phyloP scores from a whole-genome alignment of 37 sponge, comb jelly and placozoan genomes.

The Axinella damicornis region DNA sequence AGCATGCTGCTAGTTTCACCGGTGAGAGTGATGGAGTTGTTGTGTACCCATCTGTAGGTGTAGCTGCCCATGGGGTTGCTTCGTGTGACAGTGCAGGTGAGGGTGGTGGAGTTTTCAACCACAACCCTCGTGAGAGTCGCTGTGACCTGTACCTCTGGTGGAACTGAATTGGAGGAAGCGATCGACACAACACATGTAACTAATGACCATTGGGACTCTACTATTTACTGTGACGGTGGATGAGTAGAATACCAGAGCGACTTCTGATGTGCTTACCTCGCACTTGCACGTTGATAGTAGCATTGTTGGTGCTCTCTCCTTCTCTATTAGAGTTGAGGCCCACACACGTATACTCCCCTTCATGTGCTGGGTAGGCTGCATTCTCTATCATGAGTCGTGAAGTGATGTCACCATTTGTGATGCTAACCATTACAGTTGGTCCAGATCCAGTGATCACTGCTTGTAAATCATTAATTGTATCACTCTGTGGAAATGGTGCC shows the following conservation, averaged over 20 bases:
- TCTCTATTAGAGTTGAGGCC: constrained; percentile 3
- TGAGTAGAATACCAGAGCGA: too few species aligned
- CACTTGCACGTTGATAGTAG: constrained; percentile 55
- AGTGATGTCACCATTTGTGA: not conserved
- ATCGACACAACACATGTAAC: too few species aligned
- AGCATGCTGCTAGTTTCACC: too few species aligned
- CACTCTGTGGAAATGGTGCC: not conserved
- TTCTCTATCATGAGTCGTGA: constrained; percentile 25
- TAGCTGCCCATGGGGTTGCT: not conserved
- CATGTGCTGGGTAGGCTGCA: constrained; percentile 29
- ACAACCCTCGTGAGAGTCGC: too few species aligned
- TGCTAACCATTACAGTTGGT: too few species aligned
- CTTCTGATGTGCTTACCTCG: not conserved
- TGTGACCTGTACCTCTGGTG: too few species aligned
- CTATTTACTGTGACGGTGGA: too few species aligned
- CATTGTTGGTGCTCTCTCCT: constrained; percentile 13
- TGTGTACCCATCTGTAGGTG: not conserved
- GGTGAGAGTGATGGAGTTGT: not conserved
- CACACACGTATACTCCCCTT: constrained; percentile 37
- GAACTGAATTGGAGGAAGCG: too few species aligned
- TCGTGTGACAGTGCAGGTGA: not conserved
- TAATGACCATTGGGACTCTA: too few species aligned
- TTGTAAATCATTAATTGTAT: not conserved
- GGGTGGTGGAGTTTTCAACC: not conserved
- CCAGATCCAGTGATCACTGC: not conserved